Base-by-base conservation (phyloP, 2,888 invertebrate genomes). In the Drosophila helvetica region DNA sequence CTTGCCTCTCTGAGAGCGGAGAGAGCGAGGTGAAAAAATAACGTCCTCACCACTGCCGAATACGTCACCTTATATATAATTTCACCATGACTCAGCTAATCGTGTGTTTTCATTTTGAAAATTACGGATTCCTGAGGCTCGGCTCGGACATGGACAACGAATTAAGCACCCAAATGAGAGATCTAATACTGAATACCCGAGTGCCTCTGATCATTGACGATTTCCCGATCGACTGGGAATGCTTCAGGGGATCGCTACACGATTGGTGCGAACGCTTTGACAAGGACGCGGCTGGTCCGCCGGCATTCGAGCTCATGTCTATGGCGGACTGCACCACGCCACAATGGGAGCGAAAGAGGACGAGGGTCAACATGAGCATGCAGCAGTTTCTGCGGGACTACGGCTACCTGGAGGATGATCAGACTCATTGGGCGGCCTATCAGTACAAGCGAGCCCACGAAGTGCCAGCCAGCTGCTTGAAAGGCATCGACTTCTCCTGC, bases 341-440 rank as follows among this genome's bases (percentile, higher is more conserved):
- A 0, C 96, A 96, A 87, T 98, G 97, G 97, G 98, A 98, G 91
- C 93, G 95, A 64, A 93, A 93, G 53, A 95, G 96, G 80, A 89
- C 90, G n/a, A 92, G 92, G 43, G 91, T 93, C 58, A 90, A 92
- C 38, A 93, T 95, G 90, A 94, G 94, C 2, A 94, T 97, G 79
- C 90, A 92, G 62, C 93, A 95, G 58, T 96, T 98, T 91, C 75
- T 94, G 1, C 88, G 89, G 4, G 77, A 93, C 9, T 86, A 90
- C 27, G 61, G 38, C 5, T 30, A 33, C 0, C 47, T 45, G 5
- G 46, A 48, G 15, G 47, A 62, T 7, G 25, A 47, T 1, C 43
- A 50, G 6, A 77, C 90, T 0, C 50, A 60, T 1, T 60, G 63
- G 92, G 75, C 86, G 3, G 89, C 89, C 1, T 86, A 88, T 55